These are phyloP conservation scores for Megaceryle maxima DNA, from an alignment of 2,113 vertebrate species.

Conservation along the genomic window DNA sequence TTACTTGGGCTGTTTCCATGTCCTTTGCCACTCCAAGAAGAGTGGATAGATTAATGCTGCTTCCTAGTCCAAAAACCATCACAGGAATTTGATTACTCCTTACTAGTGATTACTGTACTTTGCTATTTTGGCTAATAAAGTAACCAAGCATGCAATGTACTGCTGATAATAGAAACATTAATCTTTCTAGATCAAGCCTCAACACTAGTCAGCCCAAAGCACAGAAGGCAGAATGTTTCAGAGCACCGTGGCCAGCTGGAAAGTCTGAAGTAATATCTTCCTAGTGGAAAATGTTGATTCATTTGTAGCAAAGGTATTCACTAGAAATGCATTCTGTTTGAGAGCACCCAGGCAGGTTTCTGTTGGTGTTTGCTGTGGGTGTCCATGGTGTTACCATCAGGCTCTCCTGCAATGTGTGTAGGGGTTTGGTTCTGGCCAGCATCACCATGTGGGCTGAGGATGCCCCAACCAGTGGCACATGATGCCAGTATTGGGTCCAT, in stretches of 20 bases:
- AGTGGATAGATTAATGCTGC: not conserved
- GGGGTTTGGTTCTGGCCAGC: not conserved
- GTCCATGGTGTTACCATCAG: too few relatives aligned
- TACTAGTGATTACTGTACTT: not conserved
- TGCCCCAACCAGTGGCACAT: accelerated
- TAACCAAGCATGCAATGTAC: not conserved
- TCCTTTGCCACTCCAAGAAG: not conserved
- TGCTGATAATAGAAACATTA: not conserved
- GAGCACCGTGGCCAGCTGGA: not conserved
- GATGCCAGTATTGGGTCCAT: not conserved
- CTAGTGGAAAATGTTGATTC: not conserved
- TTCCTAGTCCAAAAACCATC: not conserved
- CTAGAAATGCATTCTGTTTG: not conserved
- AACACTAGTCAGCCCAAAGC: not conserved
- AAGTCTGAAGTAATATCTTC: not conserved
- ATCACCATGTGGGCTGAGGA: not conserved
- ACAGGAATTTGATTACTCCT: not conserved
- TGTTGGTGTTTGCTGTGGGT: not conserved
- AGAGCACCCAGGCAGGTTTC: not conserved
- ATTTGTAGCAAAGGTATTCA: not conserved
- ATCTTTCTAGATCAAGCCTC: not conserved
- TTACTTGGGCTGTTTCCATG: not conserved
- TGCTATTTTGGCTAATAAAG: not conserved
- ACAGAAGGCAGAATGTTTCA: not conserved
- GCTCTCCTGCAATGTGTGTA: accelerated